These are phyloP conservation scores for Tyrophagus putrescentiae DNA, from an alignment of 1,140 invertebrate species.

Conservation along the genomic window DNA sequence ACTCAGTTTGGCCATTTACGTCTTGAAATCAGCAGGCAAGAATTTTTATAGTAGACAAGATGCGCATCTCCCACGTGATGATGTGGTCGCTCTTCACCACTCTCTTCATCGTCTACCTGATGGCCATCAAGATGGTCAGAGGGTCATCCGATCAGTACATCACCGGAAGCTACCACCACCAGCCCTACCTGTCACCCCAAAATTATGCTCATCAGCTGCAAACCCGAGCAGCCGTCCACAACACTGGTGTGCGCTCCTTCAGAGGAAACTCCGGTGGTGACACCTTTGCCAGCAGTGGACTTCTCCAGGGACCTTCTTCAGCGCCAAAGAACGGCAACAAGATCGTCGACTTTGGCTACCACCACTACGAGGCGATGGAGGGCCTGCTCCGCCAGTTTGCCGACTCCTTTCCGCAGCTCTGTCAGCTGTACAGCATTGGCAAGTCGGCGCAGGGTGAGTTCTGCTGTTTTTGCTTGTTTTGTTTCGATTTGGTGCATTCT, in stretches of 20 bases:
- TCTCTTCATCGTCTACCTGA: conserved; percentile 17
- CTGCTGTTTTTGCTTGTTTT: conserved; percentile 3
- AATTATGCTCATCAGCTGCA: no score
- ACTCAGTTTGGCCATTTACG: no score
- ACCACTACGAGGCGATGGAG: conserved; percentile 72
- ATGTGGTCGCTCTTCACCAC: conserved; percentile 14
- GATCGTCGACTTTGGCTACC: conserved; percentile 61
- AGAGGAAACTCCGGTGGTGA: no score
- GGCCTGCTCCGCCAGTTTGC: conserved; percentile 60
- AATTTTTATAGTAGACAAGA: no score
- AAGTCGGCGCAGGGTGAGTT: conserved; percentile 70
- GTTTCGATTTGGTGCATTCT: no score
- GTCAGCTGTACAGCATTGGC: conserved; percentile 75
- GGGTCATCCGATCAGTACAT: neutral
- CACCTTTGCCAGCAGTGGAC: no score
- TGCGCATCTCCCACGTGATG: neutral
- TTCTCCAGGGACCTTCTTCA: no score
- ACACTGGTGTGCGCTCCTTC: no score
- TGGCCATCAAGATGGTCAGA: conserved; percentile 14
- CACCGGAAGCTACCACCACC: no score
- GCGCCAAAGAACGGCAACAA: neutral
- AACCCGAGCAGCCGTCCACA: no score
- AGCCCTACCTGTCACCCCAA: no score
- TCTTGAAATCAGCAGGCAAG: no score
- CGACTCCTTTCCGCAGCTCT: conserved; percentile 62